A percentile compares a stretch with the other conserved stretches of the same genome.
phyloP scores from a whole-genome alignment of 1,140 invertebrate species.

The Periplaneta americana region DNA sequence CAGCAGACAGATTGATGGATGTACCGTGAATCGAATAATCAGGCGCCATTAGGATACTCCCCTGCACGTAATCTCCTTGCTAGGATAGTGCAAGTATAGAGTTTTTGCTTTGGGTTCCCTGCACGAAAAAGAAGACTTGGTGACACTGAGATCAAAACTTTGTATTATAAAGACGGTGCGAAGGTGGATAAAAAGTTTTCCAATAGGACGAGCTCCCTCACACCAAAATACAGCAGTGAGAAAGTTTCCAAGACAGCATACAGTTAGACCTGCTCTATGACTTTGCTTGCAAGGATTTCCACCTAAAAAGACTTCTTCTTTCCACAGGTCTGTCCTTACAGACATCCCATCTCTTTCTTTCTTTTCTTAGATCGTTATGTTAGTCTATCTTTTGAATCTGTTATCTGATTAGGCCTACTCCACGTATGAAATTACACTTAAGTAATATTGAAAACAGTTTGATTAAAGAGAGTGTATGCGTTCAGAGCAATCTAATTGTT shows the following conservation, averaged over 20 bases:
- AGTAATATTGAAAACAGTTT: no score
- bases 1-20: neutral
- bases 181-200: neutral
- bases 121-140: neutral
- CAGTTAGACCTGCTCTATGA: neutral
- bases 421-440: no score
- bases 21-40: neutral
- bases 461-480: no score
- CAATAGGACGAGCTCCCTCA: neutral
- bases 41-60: neutral
- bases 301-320: neutral
- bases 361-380: no score
- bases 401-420: no score
- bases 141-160: neutral
- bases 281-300: neutral
- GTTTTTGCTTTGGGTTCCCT: neutral
- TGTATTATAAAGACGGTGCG: neutral
- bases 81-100: neutral
- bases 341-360: neutral
- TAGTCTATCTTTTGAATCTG: no score
- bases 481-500: no score
- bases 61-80: neutral
- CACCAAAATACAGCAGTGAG: neutral
- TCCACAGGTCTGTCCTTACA: neutral
- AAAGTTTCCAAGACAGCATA: neutral